A percentile compares a stretch with the other conserved stretches of the same genome.
Conservation (phyloP, 2,113 vertebrate species). For the Glaucidium brasilianum region DNA sequence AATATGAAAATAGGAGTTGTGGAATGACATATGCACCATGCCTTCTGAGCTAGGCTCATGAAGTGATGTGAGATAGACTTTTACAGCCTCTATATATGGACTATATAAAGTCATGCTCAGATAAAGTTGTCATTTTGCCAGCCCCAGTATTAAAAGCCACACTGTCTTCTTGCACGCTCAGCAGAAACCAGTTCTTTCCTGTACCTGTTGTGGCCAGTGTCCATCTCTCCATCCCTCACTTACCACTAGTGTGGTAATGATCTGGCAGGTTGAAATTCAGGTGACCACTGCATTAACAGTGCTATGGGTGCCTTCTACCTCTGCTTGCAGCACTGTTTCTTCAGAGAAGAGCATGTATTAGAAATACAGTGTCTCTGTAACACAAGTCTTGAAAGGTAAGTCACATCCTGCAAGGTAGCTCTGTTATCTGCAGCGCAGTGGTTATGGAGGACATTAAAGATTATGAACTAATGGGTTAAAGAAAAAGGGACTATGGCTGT, state of each 20-base stretch:
- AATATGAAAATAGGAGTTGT: not conserved
- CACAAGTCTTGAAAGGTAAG: not conserved
- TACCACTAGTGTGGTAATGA: not conserved
- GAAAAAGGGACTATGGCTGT: not conserved
- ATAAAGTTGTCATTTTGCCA: not conserved
- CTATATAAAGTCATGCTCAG: not conserved
- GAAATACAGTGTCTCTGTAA: not conserved
- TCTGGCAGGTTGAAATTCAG: not conserved
- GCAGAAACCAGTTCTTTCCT: not conserved
- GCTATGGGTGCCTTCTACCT: not conserved
- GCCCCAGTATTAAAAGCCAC: not conserved
- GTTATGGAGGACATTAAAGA: not conserved
- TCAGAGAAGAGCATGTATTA: not conserved
- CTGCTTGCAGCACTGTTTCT: not conserved
- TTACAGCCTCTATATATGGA: no score
- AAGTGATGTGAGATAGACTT: not conserved
- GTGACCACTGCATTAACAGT: not conserved
- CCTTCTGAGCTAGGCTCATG: not conserved
- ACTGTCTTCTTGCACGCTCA: not conserved
- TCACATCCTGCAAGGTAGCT: not conserved
- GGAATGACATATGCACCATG: not conserved
- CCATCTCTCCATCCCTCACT: not conserved
- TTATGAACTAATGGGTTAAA: not conserved
- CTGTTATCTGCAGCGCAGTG: not conserved
- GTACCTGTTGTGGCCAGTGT: not conserved